Evolutionary conservation across 1,140 invertebrate genomes (phyloP).

Genomic region (Chlorops oryzae): DNA sequence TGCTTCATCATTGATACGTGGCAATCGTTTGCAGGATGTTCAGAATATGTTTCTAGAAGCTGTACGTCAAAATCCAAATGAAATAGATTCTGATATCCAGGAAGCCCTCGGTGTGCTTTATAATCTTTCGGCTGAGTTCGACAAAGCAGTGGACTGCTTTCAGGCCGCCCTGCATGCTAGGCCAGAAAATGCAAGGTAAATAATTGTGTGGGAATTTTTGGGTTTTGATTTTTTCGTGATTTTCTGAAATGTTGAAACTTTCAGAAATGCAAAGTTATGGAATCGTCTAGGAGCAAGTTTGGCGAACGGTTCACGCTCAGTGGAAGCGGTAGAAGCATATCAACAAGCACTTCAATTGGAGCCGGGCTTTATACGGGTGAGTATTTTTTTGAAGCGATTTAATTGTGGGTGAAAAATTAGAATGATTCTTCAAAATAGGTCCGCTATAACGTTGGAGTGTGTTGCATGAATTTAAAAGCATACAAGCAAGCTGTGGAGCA

Average conservation of each 20-base stretch:
- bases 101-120: slow-evolving; percentile 92
- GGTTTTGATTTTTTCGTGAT: no score
- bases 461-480: slow-evolving; percentile 92
- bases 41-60: slow-evolving; percentile 80
- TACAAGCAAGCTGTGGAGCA: slow-evolving; percentile 94
- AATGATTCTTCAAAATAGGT: no score
- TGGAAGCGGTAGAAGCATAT: slow-evolving; percentile 95
- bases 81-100: slow-evolving; percentile 91
- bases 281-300: slow-evolving; percentile 95
- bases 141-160: slow-evolving; percentile 96
- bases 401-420: no score
- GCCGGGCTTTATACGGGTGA: slow-evolving; percentile 95
- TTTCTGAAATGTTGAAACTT: no score
- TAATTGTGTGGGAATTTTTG: no score
- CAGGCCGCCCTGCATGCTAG: slow-evolving; percentile 76
- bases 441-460: slow-evolving; percentile 95
- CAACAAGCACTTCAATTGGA: slow-evolving; percentile 82
- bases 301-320: slow-evolving; percentile 89
- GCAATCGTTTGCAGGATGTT: slow-evolving; percentile 54
- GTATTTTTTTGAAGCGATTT: no score
- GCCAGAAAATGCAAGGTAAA: slow-evolving; percentile 83
- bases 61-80: slow-evolving; percentile 67
- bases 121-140: slow-evolving; percentile 88
- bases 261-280: slow-evolving; percentile 92
- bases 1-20: slow-evolving; percentile 34